These are phyloP conservation scores for Passer domesticus DNA, from an alignment of 2,113 vertebrate genomes.

Conservation along the genomic window DNA sequence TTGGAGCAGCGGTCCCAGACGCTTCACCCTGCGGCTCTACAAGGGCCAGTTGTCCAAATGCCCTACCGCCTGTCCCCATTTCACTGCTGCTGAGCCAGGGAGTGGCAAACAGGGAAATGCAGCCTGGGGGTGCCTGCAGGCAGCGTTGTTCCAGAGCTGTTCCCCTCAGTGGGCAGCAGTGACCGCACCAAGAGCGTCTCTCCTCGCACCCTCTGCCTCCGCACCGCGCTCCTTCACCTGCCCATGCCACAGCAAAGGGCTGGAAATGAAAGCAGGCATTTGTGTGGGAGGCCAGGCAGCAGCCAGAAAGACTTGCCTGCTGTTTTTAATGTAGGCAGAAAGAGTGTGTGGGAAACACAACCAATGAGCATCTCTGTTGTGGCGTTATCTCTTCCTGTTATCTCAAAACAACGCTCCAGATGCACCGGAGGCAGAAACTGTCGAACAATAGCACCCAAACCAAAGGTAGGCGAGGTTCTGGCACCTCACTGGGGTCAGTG, in stretches of 20 bases:
- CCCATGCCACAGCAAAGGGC: neutral
- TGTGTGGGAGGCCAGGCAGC: neutral
- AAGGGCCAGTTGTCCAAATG: too few relatives aligned
- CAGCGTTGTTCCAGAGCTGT: neutral
- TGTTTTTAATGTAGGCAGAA: neutral
- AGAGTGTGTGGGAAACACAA: neutral
- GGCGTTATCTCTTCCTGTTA: conserved; percentile 25
- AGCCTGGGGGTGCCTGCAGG: too few relatives aligned
- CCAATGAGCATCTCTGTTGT: neutral
- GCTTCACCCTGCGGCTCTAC: neutral
- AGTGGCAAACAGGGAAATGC: fast-evolving
- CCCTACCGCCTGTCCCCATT: neutral
- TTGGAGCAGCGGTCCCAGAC: neutral
- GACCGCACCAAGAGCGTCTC: fast-evolving
- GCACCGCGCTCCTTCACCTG: fast-evolving
- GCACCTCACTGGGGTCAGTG: fast-evolving
- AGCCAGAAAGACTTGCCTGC: neutral
- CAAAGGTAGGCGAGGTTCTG: fast-evolving
- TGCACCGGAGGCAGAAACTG: neutral
- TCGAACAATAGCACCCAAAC: neutral
- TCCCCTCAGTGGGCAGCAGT: neutral
- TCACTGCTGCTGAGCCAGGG: neutral
- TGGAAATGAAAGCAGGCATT: neutral
- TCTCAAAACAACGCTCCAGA: neutral
- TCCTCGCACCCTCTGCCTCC: neutral